phyloP scores from a whole-genome alignment of 2,797 vertebrate species.

The Chelon labrosus region DNA sequence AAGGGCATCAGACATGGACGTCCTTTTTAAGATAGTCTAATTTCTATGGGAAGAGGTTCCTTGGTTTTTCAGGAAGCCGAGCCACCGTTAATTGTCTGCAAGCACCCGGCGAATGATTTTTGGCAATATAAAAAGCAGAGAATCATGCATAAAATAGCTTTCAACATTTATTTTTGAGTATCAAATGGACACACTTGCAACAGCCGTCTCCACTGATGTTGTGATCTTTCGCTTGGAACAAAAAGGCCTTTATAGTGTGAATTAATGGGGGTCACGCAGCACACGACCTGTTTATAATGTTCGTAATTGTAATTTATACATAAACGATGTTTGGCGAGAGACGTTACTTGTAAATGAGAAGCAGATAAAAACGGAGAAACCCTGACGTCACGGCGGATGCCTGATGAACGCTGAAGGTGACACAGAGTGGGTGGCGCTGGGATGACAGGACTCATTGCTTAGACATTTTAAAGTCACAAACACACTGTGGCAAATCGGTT shows the following conservation, averaged over 20 bases:
- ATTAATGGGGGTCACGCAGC: constrained; percentile 31
- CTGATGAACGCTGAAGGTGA: constrained; percentile 47
- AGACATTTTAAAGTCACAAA: constrained; percentile 56
- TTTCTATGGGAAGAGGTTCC: constrained; percentile 23
- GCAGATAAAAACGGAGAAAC: constrained; percentile 21
- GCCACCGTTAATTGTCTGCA: constrained; percentile 35
- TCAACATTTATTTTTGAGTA: constrained; percentile 35
- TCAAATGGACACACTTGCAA: constrained; percentile 46
- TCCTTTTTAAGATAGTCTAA: constrained; percentile 20
- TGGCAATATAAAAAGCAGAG: constrained; percentile 15
- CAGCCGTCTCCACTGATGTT: constrained; percentile 13
- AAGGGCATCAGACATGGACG: constrained; percentile 24
- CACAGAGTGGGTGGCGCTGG: constrained; percentile 42
- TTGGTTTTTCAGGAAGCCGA: constrained; percentile 38
- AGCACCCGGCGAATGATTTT: constrained; percentile 24
- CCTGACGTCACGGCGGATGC: constrained; percentile 31
- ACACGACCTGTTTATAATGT: constrained; percentile 30
- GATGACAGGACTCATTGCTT: constrained; percentile 37
- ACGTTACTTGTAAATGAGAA: constrained; percentile 14
- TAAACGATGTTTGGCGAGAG: not conserved
- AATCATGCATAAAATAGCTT: constrained; percentile 22
- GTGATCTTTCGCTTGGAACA: constrained; percentile 29
- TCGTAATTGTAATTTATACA: constrained; percentile 35
- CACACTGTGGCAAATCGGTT: constrained; percentile 39
- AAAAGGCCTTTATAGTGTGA: constrained; percentile 16